Evolutionary conservation across 2,888 invertebrate genomes (phyloP).

Genomic region (Hydrotaea cyrtoneurina): DNA sequence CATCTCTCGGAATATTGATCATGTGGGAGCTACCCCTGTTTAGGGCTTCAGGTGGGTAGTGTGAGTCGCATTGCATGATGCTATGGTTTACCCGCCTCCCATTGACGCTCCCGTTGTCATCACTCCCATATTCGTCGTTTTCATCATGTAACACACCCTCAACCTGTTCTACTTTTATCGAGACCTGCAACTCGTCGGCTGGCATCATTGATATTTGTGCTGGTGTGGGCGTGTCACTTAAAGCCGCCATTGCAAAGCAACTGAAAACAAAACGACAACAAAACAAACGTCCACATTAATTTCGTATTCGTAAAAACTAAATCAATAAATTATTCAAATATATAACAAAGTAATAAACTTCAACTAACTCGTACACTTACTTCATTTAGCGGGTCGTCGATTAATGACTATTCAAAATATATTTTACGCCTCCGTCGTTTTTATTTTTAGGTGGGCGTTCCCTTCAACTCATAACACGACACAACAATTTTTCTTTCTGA

Average conservation of each 20-base stretch:
- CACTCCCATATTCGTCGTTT: slow-evolving; percentile 58
- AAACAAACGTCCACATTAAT: slow-evolving; percentile 2
- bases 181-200: slow-evolving; percentile 45
- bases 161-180: slow-evolving; percentile 65
- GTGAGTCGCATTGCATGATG: slow-evolving; percentile 28
- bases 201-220: slow-evolving; percentile 43
- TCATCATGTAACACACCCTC: slow-evolving; percentile 61
- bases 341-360: background rate
- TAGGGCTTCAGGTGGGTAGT: slow-evolving; percentile 14
- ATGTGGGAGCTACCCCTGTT: background rate
- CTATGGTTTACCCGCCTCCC: background rate
- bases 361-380: slow-evolving; percentile 27
- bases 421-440: slow-evolving; percentile 59
- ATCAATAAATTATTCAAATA: background rate
- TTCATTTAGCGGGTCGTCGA: slow-evolving; percentile 39
- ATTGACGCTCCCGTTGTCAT: background rate
- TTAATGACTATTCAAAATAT: slow-evolving; percentile 17
- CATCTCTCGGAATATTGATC: slow-evolving; percentile 47
- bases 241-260: slow-evolving; percentile 63
- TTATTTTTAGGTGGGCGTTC: slow-evolving; percentile 68
- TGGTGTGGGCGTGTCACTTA: slow-evolving; percentile 69
- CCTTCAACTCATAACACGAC: background rate
- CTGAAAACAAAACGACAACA: slow-evolving; percentile 46
- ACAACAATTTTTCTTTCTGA: background rate
- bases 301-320: slow-evolving; percentile 5